These are phyloP conservation scores for Conger conger DNA, from an alignment of 2,113 vertebrate species.

Conservation along the genomic window DNA sequence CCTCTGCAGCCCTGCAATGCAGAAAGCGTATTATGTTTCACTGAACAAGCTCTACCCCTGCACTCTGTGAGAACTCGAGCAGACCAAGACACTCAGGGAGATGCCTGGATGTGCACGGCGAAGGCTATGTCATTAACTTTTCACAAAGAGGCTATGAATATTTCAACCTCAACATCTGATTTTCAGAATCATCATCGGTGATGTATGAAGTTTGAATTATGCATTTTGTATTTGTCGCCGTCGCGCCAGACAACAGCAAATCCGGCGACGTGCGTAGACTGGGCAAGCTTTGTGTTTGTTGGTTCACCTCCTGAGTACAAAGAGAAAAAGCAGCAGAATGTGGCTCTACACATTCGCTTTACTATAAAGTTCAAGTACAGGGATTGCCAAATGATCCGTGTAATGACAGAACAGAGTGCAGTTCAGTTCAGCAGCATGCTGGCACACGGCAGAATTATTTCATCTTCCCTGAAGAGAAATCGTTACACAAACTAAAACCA, in stretches of 20 bases:
- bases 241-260: not conserved
- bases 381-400: not conserved
- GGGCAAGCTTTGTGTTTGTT: not conserved
- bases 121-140: not conserved
- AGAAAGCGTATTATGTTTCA: conserved; percentile 32
- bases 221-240: not conserved
- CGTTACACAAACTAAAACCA: not conserved
- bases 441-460: not conserved
- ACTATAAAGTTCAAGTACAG: not conserved
- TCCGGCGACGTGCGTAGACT: not conserved
- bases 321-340: not conserved
- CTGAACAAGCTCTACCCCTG: not conserved
- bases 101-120: not conserved
- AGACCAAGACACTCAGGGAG: not conserved
- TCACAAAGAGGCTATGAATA: not conserved
- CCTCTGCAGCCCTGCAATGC: conserved; percentile 31
- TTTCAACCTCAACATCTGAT: not conserved
- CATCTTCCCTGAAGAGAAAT: not conserved
- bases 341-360: not conserved
- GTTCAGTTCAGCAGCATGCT: not conserved
- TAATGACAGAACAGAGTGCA: not conserved
- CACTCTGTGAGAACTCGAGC: conserved; percentile 1
- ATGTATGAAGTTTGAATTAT: conserved; percentile 1
- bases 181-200: not conserved
- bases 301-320: not conserved